phyloP scores from a whole-genome alignment of 2,888 invertebrate genomes.

The Barypeithes pellucidus region DNA sequence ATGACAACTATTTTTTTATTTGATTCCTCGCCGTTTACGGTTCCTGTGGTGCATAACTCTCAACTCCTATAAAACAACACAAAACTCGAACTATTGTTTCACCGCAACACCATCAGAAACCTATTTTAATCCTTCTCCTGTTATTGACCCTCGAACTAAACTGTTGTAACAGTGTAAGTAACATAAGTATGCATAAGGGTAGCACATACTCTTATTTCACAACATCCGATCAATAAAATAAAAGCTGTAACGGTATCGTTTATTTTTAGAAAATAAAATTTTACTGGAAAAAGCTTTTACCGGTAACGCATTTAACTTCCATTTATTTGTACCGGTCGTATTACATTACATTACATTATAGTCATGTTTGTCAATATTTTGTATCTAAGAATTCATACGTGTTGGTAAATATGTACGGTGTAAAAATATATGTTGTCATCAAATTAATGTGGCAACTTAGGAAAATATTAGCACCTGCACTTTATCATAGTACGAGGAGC shows the following conservation, averaged over 20 bases:
- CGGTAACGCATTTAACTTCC: constrained; percentile 42
- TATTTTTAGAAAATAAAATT: constrained; percentile 43
- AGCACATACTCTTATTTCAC: constrained; percentile 42
- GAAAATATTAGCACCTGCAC: no score
- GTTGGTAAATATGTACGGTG: background rate
- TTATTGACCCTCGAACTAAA: constrained; percentile 28
- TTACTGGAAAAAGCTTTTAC: constrained; percentile 50
- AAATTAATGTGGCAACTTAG: no score
- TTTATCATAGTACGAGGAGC: no score
- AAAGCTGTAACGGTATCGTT: constrained; percentile 26
- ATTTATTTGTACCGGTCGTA: constrained; percentile 22
- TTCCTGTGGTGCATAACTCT: no score
- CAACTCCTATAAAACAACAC: background rate
- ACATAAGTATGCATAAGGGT: constrained; percentile 47
- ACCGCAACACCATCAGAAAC: constrained; percentile 13
- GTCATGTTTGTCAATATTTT: constrained; percentile 5
- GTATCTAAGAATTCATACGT: background rate
- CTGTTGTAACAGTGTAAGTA: constrained; percentile 34
- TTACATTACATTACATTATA: constrained; percentile 22
- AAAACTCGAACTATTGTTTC: background rate
- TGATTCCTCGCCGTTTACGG: no score
- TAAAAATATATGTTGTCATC: no score
- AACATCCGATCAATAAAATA: constrained; percentile 51
- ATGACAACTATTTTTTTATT: no score
- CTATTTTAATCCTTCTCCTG: constrained; percentile 32